These are phyloP conservation scores for Parambassis ranga DNA, from an alignment of 2,797 vertebrate species.

Conservation along the genomic window DNA sequence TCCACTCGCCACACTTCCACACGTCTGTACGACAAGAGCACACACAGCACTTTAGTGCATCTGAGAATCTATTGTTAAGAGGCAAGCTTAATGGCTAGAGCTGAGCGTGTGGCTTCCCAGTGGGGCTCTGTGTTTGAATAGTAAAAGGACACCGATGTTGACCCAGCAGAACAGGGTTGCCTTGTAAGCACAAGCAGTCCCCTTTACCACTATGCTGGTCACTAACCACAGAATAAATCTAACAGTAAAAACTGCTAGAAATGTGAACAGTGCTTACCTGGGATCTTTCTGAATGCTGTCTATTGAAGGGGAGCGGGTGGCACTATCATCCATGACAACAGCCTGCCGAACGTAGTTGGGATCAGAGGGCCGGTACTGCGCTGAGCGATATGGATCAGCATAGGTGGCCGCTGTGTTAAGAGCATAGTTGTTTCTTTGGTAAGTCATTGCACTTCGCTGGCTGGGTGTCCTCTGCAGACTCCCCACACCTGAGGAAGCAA, in stretches of 20 bases:
- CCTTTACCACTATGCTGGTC: background rate
- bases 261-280: slow-evolving; percentile 78
- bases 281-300: slow-evolving; percentile 99
- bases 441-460: slow-evolving; percentile 92
- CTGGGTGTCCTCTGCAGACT: slow-evolving; percentile 94
- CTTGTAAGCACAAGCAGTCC: slow-evolving; percentile 50
- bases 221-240: slow-evolving; percentile 13
- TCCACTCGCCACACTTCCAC: slow-evolving; percentile 12
- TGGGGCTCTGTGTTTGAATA: slow-evolving; percentile 56
- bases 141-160: slow-evolving; percentile 65
- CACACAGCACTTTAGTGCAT: slow-evolving; percentile 52
- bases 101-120: slow-evolving; percentile 47
- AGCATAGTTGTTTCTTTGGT: slow-evolving; percentile 94
- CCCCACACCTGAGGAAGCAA: slow-evolving; percentile 82
- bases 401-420: slow-evolving; percentile 87
- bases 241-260: background rate
- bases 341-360: slow-evolving; percentile 80
- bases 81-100: slow-evolving; percentile 50
- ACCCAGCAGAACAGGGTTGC: slow-evolving; percentile 66
- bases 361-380: slow-evolving; percentile 87
- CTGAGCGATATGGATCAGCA: slow-evolving; percentile 86
- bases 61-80: slow-evolving; percentile 62
- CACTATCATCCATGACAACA: slow-evolving; percentile 82
- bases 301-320: slow-evolving; percentile 93
- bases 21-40: slow-evolving; percentile 34